Evolutionary conservation across 2,797 vertebrate genomes (phyloP), one percentile per base, ranked within the genome.

Genomic region (Florisuga fusca): DNA sequence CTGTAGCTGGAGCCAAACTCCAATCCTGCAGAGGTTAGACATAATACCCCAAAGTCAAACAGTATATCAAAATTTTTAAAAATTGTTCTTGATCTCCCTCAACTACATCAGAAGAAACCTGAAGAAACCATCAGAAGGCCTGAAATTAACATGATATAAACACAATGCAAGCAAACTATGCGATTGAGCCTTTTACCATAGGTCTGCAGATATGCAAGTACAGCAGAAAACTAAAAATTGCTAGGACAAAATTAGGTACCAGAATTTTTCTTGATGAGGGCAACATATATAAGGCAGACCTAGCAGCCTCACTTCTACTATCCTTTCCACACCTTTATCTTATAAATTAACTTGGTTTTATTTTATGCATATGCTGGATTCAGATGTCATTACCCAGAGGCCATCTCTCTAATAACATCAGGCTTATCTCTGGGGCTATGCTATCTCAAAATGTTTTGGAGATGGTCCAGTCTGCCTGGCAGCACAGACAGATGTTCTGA

Each of bases 1-100:
- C 64, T 90, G 85, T 57, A 84, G 45, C 77, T 87, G 54, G 14
- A 91, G 76, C 80, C 90, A 95, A 95, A 76, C 55, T 29, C 10
- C 53, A 62, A 0, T 72, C 48, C 66, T 73, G 51, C 66, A 82
- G 51, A 90, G 12, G 77, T 64, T 72, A 78, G 74, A 79, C 81
- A 76, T 51, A 63, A 64, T 72, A 62, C 21, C 48, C 41, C 38
- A 75, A 94, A 88, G 69, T 26, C 62, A 85, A 79, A 71, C 8
- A 33, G 17, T 51, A 25, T 41, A 45, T 55, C 4, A 53, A 87
- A 86, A 82, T 57, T 59, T 53, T 21, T 81, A 68, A 15, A 63
- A 15, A 26, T 13, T 66, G 33, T 38, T 89, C 23, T 34, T 72
- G 27, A 46, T 66, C 51, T 81, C 79, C 20, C 43, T 36, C 1